These are phyloP conservation scores for Chrysolina haemoptera DNA, from an alignment of 2,888 invertebrate genomes.

Conservation along the genomic window DNA sequence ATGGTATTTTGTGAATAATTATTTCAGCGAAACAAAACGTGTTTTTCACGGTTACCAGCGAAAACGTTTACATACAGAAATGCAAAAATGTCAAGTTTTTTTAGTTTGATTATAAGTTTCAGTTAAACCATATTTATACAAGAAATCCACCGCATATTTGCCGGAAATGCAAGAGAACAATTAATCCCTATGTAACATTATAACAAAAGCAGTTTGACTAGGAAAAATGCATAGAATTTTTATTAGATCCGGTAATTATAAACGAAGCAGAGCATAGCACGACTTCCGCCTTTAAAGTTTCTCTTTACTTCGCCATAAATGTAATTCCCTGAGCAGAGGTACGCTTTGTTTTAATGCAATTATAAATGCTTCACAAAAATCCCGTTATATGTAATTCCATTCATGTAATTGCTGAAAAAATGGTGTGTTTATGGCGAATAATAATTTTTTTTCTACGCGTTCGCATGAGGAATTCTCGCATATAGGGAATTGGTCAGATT, in stretches of 20 bases:
- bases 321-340: neutral
- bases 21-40: no score
- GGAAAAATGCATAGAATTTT: slow-evolving; percentile 9
- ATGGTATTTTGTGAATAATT: no score
- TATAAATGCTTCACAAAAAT: neutral
- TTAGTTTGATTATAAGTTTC: no score
- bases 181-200: neutral
- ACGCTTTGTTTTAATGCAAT: slow-evolving; percentile 4
- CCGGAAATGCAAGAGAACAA: neutral
- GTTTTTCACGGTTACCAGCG: no score
- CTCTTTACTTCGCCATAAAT: slow-evolving; percentile 2
- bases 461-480: no score
- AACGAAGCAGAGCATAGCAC: slow-evolving; percentile 18
- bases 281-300: slow-evolving; percentile 22
- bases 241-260: slow-evolving; percentile 16
- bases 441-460: no score
- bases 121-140: neutral
- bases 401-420: neutral
- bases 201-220: neutral
- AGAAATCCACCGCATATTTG: neutral
- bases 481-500: no score
- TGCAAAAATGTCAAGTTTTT: no score
- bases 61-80: no score
- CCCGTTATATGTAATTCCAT: neutral
- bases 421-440: no score